These are phyloP conservation scores for Varecia variegata DNA, from an alignment of 2,797 vertebrate species.

Conservation along the genomic window DNA sequence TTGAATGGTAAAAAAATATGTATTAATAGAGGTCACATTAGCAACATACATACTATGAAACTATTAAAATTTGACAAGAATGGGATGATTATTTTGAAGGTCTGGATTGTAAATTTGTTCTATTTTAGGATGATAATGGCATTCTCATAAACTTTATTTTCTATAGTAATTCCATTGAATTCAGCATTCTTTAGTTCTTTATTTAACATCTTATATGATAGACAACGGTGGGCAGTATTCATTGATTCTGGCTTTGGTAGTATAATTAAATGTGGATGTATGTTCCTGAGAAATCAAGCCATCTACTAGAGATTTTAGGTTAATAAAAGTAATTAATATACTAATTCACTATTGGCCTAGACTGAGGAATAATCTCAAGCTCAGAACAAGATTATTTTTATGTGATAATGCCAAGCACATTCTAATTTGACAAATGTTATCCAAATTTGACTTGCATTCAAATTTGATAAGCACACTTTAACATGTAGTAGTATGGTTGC, in stretches of 20 bases:
- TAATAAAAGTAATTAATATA: background rate
- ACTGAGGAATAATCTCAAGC: background rate
- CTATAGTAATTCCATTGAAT: background rate
- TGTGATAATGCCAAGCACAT: background rate
- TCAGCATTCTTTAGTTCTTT: background rate
- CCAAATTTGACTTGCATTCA: background rate
- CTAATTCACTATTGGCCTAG: background rate
- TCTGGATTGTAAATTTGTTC: background rate
- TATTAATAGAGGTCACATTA: background rate
- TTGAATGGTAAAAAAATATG: background rate
- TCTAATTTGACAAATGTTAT: background rate
- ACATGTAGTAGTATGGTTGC: background rate
- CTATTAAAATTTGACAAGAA: background rate
- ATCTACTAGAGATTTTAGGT: background rate
- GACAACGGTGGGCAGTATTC: background rate
- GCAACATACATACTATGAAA: background rate
- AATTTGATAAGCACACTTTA: background rate
- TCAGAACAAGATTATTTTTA: background rate
- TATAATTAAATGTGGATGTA: background rate
- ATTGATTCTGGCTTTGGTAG: background rate
- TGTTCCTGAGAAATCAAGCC: background rate
- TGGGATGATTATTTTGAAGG: background rate
- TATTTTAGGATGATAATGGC: background rate
- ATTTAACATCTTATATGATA: background rate
- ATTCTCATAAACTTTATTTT: background rate